phyloP scores from a whole-genome alignment of 2,888 invertebrate genomes.

The Criorhina ranunculi region DNA sequence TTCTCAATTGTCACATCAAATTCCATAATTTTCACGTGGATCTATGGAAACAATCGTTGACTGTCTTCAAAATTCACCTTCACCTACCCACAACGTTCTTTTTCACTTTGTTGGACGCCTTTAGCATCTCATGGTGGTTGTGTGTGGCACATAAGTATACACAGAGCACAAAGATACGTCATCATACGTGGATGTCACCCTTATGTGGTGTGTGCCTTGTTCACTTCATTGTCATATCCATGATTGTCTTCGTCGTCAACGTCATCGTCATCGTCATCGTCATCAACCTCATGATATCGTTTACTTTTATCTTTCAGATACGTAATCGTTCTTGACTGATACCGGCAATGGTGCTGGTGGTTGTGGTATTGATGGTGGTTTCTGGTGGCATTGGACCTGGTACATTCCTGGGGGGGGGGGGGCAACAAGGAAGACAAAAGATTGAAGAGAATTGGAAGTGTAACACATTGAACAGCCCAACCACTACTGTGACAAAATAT shows the following conservation, averaged over 20 bases:
- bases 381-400: conserved; percentile 12
- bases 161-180: conserved; percentile 46
- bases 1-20: no score
- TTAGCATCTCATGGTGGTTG: conserved; percentile 23
- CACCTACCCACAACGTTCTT: conserved; percentile 30
- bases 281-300: conserved; percentile 61
- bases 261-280: conserved; percentile 28
- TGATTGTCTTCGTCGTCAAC: conserved; percentile 24
- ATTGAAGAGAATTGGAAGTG: conserved; percentile 9
- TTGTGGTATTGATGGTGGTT: conserved; percentile 1
- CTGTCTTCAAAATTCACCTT: conserved; percentile 31
- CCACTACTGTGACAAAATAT: conserved; percentile 21
- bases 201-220: conserved; percentile 35
- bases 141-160: conserved; percentile 34
- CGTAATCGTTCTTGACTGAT: conserved; percentile 54
- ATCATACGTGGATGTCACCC: conserved; percentile 51
- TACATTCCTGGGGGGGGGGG: no score
- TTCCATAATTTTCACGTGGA: neutral
- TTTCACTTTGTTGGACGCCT: conserved; percentile 44
- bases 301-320: conserved; percentile 63
- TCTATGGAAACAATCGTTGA: conserved; percentile 24
- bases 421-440: conserved; percentile 10
- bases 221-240: conserved; percentile 51
- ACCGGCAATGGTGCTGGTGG: conserved; percentile 16
- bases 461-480: conserved; percentile 22